phyloP scores from a whole-genome alignment of 2,113 vertebrate species.

The Mesitornis unicolor region DNA sequence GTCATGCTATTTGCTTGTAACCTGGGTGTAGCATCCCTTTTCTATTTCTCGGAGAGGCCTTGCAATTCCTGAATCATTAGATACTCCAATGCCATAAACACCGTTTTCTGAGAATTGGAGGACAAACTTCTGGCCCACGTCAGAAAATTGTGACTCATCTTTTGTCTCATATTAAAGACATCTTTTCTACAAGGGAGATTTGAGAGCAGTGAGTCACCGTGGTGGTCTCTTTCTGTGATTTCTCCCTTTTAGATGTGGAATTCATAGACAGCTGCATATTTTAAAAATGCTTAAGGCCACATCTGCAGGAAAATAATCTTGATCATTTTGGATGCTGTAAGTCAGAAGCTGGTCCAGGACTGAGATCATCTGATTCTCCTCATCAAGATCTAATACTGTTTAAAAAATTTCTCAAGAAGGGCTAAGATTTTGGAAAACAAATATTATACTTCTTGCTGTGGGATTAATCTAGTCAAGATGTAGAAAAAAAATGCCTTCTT shows the following conservation, averaged over 20 bases:
- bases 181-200: not conserved
- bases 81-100: not conserved
- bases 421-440: not conserved
- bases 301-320: not conserved
- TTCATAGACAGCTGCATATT: not conserved
- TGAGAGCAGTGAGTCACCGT: not conserved
- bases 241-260: not conserved
- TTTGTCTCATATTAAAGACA: not conserved
- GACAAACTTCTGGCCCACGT: not conserved
- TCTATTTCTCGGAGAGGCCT: not conserved
- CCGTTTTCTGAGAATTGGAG: not conserved
- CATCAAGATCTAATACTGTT: not conserved
- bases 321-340: not conserved
- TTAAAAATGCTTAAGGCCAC: not conserved
- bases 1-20: not conserved
- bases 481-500: not conserved
- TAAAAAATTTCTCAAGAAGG: not conserved
- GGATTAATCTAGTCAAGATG: not conserved
- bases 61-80: not conserved
- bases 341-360: not conserved
- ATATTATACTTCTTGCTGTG: not conserved
- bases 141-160: not conserved
- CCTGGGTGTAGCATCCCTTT: not conserved
- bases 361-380: not conserved
- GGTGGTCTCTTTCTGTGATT: not conserved